A percentile compares a stretch with the other conserved stretches of the same genome.
Conservation (phyloP, 2,888 invertebrate genomes). For the Belgica antarctica region DNA sequence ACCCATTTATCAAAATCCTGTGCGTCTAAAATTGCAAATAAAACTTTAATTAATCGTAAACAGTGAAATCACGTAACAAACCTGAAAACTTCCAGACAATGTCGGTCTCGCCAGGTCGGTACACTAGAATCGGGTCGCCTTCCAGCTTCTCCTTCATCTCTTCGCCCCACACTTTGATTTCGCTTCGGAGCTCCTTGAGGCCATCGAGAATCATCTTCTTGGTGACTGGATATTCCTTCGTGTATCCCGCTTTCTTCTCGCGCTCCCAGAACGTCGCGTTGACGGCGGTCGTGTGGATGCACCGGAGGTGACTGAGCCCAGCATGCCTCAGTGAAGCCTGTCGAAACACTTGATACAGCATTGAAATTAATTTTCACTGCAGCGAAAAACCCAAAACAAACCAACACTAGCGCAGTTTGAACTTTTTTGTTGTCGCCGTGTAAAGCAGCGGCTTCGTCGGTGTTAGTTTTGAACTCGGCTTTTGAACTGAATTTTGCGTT, state of each 20-base stretch:
- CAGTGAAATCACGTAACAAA: background rate
- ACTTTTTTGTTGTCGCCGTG: too few species aligned
- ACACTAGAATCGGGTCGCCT: constrained; percentile 61
- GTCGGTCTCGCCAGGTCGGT: constrained; percentile 67
- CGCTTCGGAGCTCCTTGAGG: constrained; percentile 64
- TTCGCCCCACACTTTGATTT: constrained; percentile 64
- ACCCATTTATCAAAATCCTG: constrained; percentile 68
- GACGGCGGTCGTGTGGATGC: constrained; percentile 50
- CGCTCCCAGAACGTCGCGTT: constrained; percentile 53
- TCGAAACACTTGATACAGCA: background rate
- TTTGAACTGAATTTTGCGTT: too few species aligned
- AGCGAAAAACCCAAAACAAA: background rate
- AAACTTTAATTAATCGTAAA: background rate
- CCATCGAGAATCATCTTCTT: constrained; percentile 64
- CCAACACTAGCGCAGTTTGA: too few species aligned
- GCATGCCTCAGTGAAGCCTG: background rate
- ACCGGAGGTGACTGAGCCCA: background rate
- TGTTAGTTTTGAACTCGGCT: too few species aligned
- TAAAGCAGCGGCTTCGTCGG: too few species aligned
- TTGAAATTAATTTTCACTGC: background rate
- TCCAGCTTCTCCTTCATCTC: constrained; percentile 67
- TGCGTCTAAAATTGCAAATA: constrained; percentile 54
- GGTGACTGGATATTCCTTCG: constrained; percentile 6
- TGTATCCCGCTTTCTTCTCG: constrained; percentile 45
- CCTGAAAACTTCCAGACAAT: constrained; percentile 66